Evolutionary conservation across 2,113 vertebrate species (phyloP).

Genomic region (Mandrillus leucophaeus): DNA sequence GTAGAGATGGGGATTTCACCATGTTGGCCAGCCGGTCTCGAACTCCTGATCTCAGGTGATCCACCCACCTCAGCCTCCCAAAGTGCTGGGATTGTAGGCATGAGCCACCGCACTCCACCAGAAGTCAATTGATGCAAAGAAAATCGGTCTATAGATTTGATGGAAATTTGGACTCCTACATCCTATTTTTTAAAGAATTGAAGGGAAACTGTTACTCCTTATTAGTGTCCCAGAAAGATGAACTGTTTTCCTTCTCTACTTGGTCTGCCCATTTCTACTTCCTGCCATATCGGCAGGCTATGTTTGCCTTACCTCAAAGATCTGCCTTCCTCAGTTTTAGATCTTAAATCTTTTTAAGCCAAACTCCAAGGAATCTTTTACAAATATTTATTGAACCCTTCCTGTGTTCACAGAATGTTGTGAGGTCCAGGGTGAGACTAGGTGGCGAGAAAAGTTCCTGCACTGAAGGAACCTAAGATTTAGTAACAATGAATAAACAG

Average conservation of each 20-base stretch:
- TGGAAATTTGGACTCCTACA: not conserved
- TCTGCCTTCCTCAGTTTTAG: not conserved
- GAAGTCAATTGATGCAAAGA: not conserved
- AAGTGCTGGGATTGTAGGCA: no score
- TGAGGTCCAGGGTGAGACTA: not conserved
- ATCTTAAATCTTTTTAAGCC: not conserved
- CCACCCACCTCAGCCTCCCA: no score
- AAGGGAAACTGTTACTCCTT: not conserved
- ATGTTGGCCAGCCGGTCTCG: no score
- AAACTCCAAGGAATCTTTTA: not conserved
- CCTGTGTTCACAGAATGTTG: not conserved
- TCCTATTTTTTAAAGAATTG: not conserved
- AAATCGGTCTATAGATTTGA: not conserved
- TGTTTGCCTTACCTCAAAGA: not conserved
- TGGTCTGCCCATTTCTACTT: not conserved
- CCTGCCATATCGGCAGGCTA: not conserved
- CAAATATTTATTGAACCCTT: not conserved
- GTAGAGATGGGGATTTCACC: no score
- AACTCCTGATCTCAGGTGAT: no score
- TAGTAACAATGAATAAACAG: not conserved
- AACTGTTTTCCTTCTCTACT: not conserved
- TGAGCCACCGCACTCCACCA: no score
- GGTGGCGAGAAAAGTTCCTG: not conserved
- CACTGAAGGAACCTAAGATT: not conserved
- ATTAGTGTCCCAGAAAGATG: not conserved